These are phyloP conservation scores for Larimichthys crocea DNA, from an alignment of 2,113 vertebrate species.

Conservation along the genomic window DNA sequence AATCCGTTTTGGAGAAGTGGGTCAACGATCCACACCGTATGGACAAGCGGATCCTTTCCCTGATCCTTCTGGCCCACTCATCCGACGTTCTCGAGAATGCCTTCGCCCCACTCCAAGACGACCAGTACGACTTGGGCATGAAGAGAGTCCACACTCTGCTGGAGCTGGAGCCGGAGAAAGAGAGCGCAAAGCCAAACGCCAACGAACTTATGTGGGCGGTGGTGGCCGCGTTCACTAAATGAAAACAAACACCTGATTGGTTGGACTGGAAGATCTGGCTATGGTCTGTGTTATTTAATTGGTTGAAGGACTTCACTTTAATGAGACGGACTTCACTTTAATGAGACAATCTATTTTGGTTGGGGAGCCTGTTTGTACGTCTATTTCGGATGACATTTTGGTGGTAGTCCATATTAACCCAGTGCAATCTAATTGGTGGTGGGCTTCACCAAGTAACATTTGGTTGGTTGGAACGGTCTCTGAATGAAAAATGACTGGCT, in stretches of 20 bases:
- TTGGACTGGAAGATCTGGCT: conserved; percentile 70
- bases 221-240: conserved; percentile 96
- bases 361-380: conserved; percentile 74
- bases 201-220: conserved; percentile 98
- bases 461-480: conserved; percentile 51
- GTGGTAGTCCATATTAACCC: conserved; percentile 71
- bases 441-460: conserved; percentile 68
- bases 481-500: conserved; percentile 50
- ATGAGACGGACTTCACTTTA: conserved; percentile 72
- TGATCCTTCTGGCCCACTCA: conserved; percentile 95
- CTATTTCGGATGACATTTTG: conserved; percentile 67
- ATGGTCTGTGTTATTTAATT: conserved; percentile 75
- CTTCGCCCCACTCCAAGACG: conserved; percentile 95
- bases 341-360: conserved; percentile 78
- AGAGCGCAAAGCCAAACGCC: conserved; percentile 91
- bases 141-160: conserved; percentile 95
- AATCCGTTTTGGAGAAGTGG: conserved; percentile 96
- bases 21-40: conserved; percentile 96
- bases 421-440: conserved; percentile 75
- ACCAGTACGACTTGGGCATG: conserved; percentile 97
- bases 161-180: conserved; percentile 95
- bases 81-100: conserved; percentile 98
- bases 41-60: conserved; percentile 95
- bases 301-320: conserved; percentile 73
- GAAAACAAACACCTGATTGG: conserved; percentile 57